phyloP scores from a whole-genome alignment of 2,888 invertebrate species.

The Dorcus parallelipipedus region DNA sequence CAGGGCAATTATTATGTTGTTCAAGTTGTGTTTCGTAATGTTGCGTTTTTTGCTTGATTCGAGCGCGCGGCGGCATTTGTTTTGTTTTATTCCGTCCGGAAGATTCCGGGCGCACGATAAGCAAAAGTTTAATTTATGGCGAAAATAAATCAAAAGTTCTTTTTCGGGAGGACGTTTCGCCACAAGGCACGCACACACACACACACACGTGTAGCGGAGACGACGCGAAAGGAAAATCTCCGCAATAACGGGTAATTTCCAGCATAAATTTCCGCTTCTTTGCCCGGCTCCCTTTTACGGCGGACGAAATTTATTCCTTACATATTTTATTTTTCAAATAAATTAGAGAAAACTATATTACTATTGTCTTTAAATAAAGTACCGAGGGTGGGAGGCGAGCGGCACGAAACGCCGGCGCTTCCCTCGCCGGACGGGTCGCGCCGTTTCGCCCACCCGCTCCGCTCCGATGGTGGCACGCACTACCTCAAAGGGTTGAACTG shows the following conservation, averaged over 20 bases:
- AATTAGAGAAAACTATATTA: conserved; percentile 40
- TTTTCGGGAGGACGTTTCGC: neutral
- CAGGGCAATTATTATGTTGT: too few relatives aligned
- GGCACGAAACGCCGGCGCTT: conserved; percentile 3
- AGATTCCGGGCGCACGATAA: too few relatives aligned
- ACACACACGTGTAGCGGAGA: neutral
- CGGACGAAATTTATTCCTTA: conserved; percentile 25
- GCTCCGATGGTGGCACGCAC: conserved; percentile 21
- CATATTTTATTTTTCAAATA: conserved; percentile 40
- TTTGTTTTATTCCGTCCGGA: too few relatives aligned
- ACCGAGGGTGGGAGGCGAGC: conserved; percentile 15
- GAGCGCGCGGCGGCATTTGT: too few relatives aligned
- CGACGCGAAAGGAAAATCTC: neutral
- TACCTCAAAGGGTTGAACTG: conserved; percentile 34
- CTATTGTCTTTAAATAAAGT: conserved; percentile 37
- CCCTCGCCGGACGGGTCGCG: neutral
- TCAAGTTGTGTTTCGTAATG: too few relatives aligned
- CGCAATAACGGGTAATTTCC: too few relatives aligned
- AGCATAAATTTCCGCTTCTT: neutral
- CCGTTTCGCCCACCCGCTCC: neutral
- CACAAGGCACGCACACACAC: neutral
- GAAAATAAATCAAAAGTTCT: conserved; percentile 2
- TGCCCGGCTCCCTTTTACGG: conserved; percentile 6
- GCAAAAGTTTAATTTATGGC: neutral
- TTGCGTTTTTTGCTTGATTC: too few relatives aligned